Evolutionary conservation across 1,140 invertebrate species (phyloP), one percentile per base, ranked within the genome.

Genomic region (Zaprionus taronus): DNA sequence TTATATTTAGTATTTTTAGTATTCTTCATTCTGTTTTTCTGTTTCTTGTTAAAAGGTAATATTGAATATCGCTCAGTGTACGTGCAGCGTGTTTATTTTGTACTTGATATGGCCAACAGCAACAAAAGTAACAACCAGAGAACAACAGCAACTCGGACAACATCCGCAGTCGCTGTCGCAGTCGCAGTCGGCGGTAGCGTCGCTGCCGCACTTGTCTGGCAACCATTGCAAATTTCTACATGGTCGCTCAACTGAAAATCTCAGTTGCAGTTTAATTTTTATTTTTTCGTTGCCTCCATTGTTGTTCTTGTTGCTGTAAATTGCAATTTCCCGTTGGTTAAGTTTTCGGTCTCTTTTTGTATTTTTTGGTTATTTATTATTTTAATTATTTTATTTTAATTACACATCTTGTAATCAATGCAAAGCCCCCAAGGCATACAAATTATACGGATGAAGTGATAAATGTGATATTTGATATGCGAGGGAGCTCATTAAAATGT

Each of bases 221-320:
- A 71, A 83, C 72, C 85, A 85, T 86, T 90, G 90, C 80, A 76
- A 89, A 85, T 92, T 92, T 92, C 91, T 92, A 92, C 91, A 86
- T 92, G 91, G 91, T 62, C 85, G 91, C 91, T 92, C 91, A 92
- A 86, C 91, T 92, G 91, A 91, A 92, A 92, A 92, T 91, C 84
- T 81, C 79, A 85, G 85, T 65, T 90, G 85, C 85, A 90, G 62
- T 75, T 80, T 90, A 47, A 57, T 81, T 89, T 74, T 82, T 77
- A 77, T 82, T 79, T 81, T 62, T 61, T 68, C 51, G 72, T 63
- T 77, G 31, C 9, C 31, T 34, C 31, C 31, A 34, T 64, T 70
- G 58, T 55, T 66, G 58, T 81, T 75, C 56, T 75, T 66, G 36
- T 77, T 83, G 80, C 77, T 82, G 80, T 75, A 83, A 76, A 80